Evolutionary conservation across 2,888 invertebrate genomes (phyloP).

Genomic region (Orthosia cruda): DNA sequence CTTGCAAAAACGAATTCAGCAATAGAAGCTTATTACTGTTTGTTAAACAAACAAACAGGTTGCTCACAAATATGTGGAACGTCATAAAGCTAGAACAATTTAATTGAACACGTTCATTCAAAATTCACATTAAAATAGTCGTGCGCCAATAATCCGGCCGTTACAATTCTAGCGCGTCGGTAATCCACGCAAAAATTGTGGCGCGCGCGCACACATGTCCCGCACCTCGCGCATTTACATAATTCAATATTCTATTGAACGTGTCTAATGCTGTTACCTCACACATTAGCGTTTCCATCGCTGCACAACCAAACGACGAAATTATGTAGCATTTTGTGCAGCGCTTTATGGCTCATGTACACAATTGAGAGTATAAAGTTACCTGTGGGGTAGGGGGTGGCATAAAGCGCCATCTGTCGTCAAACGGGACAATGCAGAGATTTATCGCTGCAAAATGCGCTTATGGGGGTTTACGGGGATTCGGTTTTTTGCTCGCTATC

Average conservation of each 20-base stretch:
- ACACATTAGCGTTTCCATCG: constrained; percentile 67
- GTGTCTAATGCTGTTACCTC: constrained; percentile 86
- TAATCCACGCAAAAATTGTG: constrained; percentile 82
- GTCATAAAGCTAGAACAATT: constrained; percentile 44
- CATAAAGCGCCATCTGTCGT: constrained; percentile 87
- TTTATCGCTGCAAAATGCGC: constrained; percentile 89
- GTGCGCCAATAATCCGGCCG: constrained; percentile 77
- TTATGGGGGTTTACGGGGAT: constrained; percentile 85
- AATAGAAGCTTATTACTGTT: not conserved
- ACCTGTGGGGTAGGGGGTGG: constrained; percentile 84
- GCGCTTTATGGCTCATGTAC: constrained; percentile 70
- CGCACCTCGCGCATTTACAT: constrained; percentile 81
- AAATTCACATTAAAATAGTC: constrained; percentile 63
- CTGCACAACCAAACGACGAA: constrained; percentile 35
- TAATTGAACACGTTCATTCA: constrained; percentile 45
- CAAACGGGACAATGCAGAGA: constrained; percentile 84
- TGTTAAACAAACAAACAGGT: not conserved
- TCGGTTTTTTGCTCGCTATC: constrained; percentile 89
- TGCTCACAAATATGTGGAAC: constrained; percentile 13
- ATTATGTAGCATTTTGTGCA: constrained; percentile 49
- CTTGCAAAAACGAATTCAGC: not conserved
- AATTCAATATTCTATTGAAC: constrained; percentile 88
- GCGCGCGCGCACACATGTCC: constrained; percentile 85
- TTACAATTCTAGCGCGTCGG: constrained; percentile 77
- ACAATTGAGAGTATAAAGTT: constrained; percentile 81